Percentiles rank a stretch among this genome's conserved stretches.
Conservation (phyloP, 2,113 vertebrate species). For the Tragulus kanchil region DNA sequence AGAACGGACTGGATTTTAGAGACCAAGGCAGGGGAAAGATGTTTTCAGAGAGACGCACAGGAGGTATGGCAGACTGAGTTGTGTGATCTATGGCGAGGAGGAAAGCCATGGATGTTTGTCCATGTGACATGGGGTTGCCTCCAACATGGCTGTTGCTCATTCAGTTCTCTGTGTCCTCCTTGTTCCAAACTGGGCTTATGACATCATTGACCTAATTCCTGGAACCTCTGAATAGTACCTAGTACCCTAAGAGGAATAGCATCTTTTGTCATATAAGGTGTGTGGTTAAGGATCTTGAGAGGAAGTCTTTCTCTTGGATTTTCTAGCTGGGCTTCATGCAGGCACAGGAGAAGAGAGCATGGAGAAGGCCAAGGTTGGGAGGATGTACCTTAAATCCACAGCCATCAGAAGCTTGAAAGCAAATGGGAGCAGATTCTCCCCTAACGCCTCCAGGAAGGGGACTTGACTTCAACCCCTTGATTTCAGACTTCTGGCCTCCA, state of each 20-base stretch:
- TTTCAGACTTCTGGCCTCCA: not conserved
- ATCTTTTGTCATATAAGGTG: not conserved
- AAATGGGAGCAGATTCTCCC: not conserved
- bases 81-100: not conserved
- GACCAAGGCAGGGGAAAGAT: not conserved
- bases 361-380: not conserved
- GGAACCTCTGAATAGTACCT: not conserved
- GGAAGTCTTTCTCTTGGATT: not conserved
- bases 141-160: not conserved
- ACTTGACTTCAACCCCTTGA: not conserved
- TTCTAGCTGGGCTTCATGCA: not conserved
- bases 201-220: not conserved
- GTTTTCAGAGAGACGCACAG: not conserved
- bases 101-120: not conserved
- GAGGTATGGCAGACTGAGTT: not conserved
- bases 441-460: not conserved
- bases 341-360: not conserved
- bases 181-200: not conserved
- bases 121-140: not conserved
- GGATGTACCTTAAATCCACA: not conserved
- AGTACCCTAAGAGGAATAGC: not conserved
- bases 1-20: not conserved
- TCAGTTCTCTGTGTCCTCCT: not conserved
- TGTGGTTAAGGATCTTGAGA: not conserved
- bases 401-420: not conserved